Percentiles rank a stretch among this genome's conserved stretches.
Evolutionary conservation across 2,888 invertebrate species (phyloP).

Genomic region (Venusia cambrica): DNA sequence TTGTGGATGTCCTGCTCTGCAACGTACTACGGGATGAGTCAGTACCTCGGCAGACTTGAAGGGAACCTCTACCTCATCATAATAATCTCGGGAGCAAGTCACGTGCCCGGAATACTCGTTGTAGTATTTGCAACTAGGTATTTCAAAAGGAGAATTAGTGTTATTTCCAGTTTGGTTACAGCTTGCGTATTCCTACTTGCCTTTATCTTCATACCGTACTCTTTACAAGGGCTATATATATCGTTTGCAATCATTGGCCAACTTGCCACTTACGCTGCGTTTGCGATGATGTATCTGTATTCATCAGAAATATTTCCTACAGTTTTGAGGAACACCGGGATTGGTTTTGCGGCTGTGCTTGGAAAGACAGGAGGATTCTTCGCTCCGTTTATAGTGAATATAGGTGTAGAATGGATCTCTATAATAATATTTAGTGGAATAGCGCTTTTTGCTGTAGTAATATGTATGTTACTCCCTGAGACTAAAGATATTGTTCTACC

Average conservation of each 20-base stretch:
- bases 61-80: constrained; percentile 91
- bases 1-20: constrained; percentile 90
- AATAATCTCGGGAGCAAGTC: constrained; percentile 82
- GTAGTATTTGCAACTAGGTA: constrained; percentile 52
- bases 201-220: constrained; percentile 55
- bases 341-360: constrained; percentile 86
- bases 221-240: constrained; percentile 68
- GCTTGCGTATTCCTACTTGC: constrained; percentile 54
- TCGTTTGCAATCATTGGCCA: constrained; percentile 87
- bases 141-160: constrained; percentile 52
- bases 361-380: constrained; percentile 85
- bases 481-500: constrained; percentile 59
- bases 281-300: constrained; percentile 85
- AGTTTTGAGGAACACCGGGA: constrained; percentile 87
- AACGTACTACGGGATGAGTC: constrained; percentile 91
- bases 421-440: constrained; percentile 57
- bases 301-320: constrained; percentile 91
- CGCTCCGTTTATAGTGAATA: constrained; percentile 84
- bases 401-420: constrained; percentile 64
- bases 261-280: constrained; percentile 86
- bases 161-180: constrained; percentile 48
- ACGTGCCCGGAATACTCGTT: constrained; percentile 52
- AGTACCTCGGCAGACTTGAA: constrained; percentile 87
- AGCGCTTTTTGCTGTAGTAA: constrained; percentile 53
- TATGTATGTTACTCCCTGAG: constrained; percentile 65